These are phyloP conservation scores for Atrichornis clamosus DNA, from an alignment of 2,113 vertebrate genomes.

Conservation along the genomic window DNA sequence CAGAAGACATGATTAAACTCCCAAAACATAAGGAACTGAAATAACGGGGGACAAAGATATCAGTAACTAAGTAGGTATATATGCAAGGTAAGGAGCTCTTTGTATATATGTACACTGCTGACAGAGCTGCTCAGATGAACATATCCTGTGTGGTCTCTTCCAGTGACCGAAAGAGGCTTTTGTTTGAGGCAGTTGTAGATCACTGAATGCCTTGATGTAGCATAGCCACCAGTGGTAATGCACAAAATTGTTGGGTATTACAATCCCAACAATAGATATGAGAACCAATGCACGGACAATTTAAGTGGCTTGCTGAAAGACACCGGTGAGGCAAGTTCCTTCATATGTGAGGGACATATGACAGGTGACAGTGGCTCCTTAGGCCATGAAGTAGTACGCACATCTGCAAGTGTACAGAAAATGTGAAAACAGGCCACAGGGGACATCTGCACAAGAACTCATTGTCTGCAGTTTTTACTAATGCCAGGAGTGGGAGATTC, in stretches of 20 bases:
- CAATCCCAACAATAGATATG: neutral
- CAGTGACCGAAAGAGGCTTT: neutral
- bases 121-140: neutral
- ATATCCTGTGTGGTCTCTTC: neutral
- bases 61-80: neutral
- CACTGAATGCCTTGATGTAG: neutral
- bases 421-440: neutral
- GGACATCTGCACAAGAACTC: neutral
- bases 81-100: neutral
- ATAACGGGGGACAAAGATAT: neutral
- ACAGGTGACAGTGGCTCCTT: neutral
- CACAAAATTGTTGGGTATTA: neutral
- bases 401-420: neutral
- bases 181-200: neutral
- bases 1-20: neutral
- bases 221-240: neutral
- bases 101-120: neutral
- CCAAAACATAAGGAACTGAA: neutral
- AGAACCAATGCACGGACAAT: neutral
- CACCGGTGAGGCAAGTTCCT: neutral
- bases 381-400: neutral
- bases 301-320: neutral
- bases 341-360: neutral
- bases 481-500: neutral
- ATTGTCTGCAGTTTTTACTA: neutral